Evolutionary conservation across 2,888 invertebrate species (phyloP), one percentile per base, ranked within the genome.

Genomic region (Ceraclea dissimilis): DNA sequence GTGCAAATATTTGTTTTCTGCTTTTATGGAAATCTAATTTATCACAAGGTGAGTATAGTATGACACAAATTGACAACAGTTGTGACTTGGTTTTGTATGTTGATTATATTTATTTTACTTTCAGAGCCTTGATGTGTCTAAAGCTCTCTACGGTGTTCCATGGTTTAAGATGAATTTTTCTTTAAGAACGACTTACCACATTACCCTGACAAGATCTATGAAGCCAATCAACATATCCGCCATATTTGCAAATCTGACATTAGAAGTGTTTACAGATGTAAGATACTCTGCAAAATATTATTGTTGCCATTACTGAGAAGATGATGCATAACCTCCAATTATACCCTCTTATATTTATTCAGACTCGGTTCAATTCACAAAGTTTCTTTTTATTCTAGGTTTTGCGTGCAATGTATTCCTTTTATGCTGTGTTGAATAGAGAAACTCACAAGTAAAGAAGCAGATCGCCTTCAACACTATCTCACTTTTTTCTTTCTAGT

Each of bases 21-120:
- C 43, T 60, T 56, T 55, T 60, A 60, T 43, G 58, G 60, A 44
- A 51, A 60, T 19, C 34, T 56, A 4, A 53, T 60, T 6, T 52
- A 49, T 46, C 21, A 56, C 6, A 58, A 58, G 49, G 60, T 59
- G 47, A 34, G 18, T 26, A 19, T 44, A 11, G 2, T 48, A 48
- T 48, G 44, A 17, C 8, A 44, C 44, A 11, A 10, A 44, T 44
- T 16, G 5, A 26, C 26, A 26, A 26, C 26, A 26, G 26, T 26
- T 26, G 4, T n/a, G n/a, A n/a, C n/a, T n/a, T n/a, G n/a, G n/a
- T n/a, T n/a, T n/a, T n/a, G 10, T 26, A 26, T 10, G 26, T 26
- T 10, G 5, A 26, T 26, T 10, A 26, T 10, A 10, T 26, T 10
- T 26, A 6, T 26, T 26, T n/a, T n/a, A n/a, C n/a, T 56, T 60